A percentile compares a stretch with the other conserved stretches of the same genome.
Conservation (phyloP, 2,888 invertebrate species). For the Oscheius sp. region DNA sequence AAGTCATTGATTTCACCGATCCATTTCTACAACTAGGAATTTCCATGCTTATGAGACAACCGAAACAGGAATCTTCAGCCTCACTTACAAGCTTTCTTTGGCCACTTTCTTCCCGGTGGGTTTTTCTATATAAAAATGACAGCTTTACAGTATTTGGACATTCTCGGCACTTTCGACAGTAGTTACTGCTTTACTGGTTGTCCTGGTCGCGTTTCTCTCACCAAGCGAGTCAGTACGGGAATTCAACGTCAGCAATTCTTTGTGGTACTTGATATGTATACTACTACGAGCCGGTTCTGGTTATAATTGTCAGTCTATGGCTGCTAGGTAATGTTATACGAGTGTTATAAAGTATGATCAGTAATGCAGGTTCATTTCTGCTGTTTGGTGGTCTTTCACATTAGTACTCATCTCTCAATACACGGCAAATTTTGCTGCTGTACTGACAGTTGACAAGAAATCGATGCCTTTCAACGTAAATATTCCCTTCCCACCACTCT, state of each 20-base stretch:
- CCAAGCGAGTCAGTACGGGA: slow-evolving; percentile 74
- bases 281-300: slow-evolving; percentile 94
- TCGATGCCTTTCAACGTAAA: slow-evolving; percentile 75
- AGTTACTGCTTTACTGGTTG: slow-evolving; percentile 75
- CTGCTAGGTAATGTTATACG: slow-evolving; percentile 42
- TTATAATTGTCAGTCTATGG: slow-evolving; percentile 85
- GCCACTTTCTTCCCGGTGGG: slow-evolving; percentile 82
- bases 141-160: slow-evolving; percentile 86
- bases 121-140: neutral
- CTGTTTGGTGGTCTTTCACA: slow-evolving; percentile 97
- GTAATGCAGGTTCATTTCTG: slow-evolving; percentile 45
- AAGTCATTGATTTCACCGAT: slow-evolving; percentile 77
- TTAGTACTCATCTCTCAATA: slow-evolving; percentile 98
- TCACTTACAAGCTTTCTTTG: slow-evolving; percentile 94
- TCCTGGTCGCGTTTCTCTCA: slow-evolving; percentile 75
- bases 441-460: slow-evolving; percentile 89
- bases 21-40: slow-evolving; percentile 76
- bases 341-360: neutral
- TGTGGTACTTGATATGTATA: slow-evolving; percentile 78
- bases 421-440: slow-evolving; percentile 95
- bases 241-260: slow-evolving; percentile 63
- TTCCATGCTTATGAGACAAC: slow-evolving; percentile 83
- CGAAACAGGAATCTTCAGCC: slow-evolving; percentile 83
- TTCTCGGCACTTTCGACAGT: slow-evolving; percentile 91
- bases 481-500: neutral